Evolutionary conservation across 2,113 vertebrate species (phyloP).

Genomic region (rat (Rattus norvegicus)): GRCr8 NC_086021.1:144667001-144667500

Average conservation of each 20-base stretch:
- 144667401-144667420: neutral
- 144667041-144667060: neutral
- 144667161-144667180: conserved; percentile 7
- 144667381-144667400: conserved; percentile 7
- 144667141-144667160: neutral
- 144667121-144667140: neutral
- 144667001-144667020: neutral
- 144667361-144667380: neutral
- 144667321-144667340: conserved; percentile 60
- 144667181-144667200: neutral
- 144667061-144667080: neutral
- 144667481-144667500: neutral
- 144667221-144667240: neutral
- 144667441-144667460: neutral
- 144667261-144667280: neutral
- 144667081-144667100: conserved; percentile 7
- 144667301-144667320: neutral
- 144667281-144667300: neutral
- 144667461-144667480: conserved; percentile 9
- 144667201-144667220: neutral
- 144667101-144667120: conserved; percentile 18
- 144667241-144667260: neutral
- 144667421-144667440: neutral
- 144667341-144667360: conserved; percentile 45
- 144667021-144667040: neutral